Evolutionary conservation across 2,113 vertebrate genomes (phyloP).

Genomic region (Melanotaenia duboulayi): DNA sequence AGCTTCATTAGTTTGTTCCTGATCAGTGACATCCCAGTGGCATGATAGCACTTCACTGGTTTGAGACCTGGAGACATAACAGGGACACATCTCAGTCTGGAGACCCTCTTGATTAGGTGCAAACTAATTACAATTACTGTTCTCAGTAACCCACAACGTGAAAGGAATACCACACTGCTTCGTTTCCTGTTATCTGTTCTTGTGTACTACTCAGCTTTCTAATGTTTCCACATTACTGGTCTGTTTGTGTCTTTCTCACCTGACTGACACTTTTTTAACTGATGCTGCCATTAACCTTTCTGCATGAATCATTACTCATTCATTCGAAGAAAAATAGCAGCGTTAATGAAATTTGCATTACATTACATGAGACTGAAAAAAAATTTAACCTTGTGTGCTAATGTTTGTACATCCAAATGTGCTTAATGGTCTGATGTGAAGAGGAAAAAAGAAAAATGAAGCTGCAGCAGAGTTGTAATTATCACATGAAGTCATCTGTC

Average conservation of each 20-base stretch:
- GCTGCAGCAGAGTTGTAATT: too few relatives aligned
- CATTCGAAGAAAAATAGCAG: conserved; percentile 1
- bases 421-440: too few relatives aligned
- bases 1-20: conserved; percentile 21
- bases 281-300: conserved; percentile 15
- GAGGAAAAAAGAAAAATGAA: too few relatives aligned
- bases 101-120: background rate
- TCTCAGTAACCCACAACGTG: too few relatives aligned
- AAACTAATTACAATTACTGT: conserved; percentile 9
- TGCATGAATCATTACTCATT: conserved; percentile 20
- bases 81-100: conserved; percentile 17
- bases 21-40: conserved; percentile 24
- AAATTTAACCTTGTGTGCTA: too few relatives aligned
- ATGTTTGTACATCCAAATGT: too few relatives aligned
- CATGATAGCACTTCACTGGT: conserved; percentile 22
- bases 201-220: too few relatives aligned
- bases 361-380: too few relatives aligned
- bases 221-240: background rate
- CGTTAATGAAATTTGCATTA: too few relatives aligned
- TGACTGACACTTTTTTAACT: background rate
- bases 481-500: background rate
- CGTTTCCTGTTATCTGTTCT: background rate
- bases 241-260: background rate
- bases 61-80: conserved; percentile 13
- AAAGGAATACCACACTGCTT: background rate